phyloP scores from a whole-genome alignment of 1,140 invertebrate genomes.

The Cyrtorhinus lividipennis region DNA sequence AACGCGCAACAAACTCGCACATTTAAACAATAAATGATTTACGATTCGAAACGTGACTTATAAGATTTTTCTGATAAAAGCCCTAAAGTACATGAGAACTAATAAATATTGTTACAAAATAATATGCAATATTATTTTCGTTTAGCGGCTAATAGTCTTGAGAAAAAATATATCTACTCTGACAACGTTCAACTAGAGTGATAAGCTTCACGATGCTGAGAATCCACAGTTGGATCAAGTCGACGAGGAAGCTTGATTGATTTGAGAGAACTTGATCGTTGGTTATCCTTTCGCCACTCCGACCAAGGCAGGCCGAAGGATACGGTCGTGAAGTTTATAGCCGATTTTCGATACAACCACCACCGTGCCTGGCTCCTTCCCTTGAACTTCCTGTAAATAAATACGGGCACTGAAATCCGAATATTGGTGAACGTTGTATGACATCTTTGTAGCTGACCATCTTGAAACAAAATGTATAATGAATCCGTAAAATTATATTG shows the following conservation, averaged over 20 bases:
- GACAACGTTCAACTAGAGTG: not conserved
- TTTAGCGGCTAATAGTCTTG: not conserved
- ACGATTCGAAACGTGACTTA: not conserved
- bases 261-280: slow-evolving; percentile 23
- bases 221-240: not conserved
- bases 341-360: slow-evolving; percentile 89
- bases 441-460: not conserved
- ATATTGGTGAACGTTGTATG: too few species aligned
- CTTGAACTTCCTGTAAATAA: slow-evolving; percentile 54
- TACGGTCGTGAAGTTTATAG: slow-evolving; percentile 84
- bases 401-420: slow-evolving; percentile 23
- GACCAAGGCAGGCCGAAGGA: slow-evolving; percentile 88
- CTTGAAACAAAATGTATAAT: not conserved
- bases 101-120: not conserved
- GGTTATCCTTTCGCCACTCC: slow-evolving; percentile 63
- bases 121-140: not conserved
- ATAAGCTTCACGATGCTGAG: not conserved
- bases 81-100: not conserved
- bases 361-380: slow-evolving; percentile 70
- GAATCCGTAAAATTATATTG: not conserved
- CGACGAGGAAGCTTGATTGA: not conserved
- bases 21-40: not conserved
- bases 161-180: not conserved
- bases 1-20: not conserved
- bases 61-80: not conserved